A percentile compares a stretch with the other conserved stretches of the same genome.
These are phyloP conservation scores for Dione juno DNA, from an alignment of 2,888 invertebrate genomes.

Conservation along the genomic window DNA sequence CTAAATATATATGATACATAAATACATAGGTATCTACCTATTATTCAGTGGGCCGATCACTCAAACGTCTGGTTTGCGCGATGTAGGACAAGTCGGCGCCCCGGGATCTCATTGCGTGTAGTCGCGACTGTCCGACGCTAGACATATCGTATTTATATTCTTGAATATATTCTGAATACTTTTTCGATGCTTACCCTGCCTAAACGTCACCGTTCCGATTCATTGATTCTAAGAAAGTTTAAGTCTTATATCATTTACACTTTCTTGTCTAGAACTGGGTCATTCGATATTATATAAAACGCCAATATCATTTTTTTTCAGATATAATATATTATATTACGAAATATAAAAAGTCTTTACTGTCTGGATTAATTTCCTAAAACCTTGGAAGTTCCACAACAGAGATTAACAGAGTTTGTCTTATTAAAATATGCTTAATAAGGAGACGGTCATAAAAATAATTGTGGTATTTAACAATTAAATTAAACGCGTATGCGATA, in stretches of 20 bases:
- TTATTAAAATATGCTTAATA: too few species aligned
- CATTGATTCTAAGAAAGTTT: slow-evolving; percentile 10
- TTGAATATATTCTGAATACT: slow-evolving; percentile 19
- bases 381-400: too few species aligned
- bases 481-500: too few species aligned
- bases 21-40: slow-evolving; percentile 31
- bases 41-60: slow-evolving; percentile 39
- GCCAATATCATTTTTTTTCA: not conserved
- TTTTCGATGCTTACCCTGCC: not conserved
- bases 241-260: not conserved
- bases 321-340: too few species aligned
- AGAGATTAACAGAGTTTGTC: too few species aligned
- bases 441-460: too few species aligned
- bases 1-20: too few species aligned
- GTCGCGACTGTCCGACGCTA: slow-evolving; percentile 59
- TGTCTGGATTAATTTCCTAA: too few species aligned
- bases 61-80: slow-evolving; percentile 45
- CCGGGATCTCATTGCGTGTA: slow-evolving; percentile 58
- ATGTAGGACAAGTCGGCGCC: slow-evolving; percentile 52
- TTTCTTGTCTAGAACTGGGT: slow-evolving; percentile 3
- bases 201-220: slow-evolving; percentile 2
- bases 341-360: too few species aligned
- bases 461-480: too few species aligned
- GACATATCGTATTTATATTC: slow-evolving; percentile 10
- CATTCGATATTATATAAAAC: slow-evolving; percentile 2